Evolutionary conservation across 2,797 vertebrate species (phyloP).

Genomic region (Sebastes ruberrimus): DNA sequence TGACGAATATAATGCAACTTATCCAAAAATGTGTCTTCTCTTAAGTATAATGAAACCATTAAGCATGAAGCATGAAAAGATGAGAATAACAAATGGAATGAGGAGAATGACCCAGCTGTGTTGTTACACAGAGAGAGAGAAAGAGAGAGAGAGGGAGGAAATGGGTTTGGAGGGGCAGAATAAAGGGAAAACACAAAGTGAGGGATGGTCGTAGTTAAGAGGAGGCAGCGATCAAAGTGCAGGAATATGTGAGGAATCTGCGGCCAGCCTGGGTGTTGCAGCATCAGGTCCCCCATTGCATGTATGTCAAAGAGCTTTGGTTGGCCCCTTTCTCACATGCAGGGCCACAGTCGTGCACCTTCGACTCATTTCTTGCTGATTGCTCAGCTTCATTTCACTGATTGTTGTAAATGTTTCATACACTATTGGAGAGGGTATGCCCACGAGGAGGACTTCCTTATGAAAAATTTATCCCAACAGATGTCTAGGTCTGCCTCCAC

Average conservation of each 20-base stretch:
- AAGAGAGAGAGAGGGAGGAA: not conserved
- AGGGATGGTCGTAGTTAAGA: conserved; percentile 34
- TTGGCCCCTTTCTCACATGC: conserved; percentile 17
- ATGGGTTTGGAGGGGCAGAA: conserved; percentile 17
- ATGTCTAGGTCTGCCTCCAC: conserved; percentile 74
- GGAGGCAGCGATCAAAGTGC: conserved; percentile 41
- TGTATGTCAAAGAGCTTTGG: conserved; percentile 36
- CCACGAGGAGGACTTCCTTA: conserved; percentile 62
- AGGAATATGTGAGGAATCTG: conserved; percentile 20
- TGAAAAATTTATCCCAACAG: conserved; percentile 79
- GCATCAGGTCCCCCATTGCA: conserved; percentile 22
- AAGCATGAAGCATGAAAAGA: conserved; percentile 62
- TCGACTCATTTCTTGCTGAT: conserved; percentile 54
- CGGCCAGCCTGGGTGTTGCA: not conserved
- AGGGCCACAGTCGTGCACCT: conserved; percentile 25
- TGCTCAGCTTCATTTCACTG: conserved; percentile 63
- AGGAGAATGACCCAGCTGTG: conserved; percentile 55
- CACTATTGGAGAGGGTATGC: conserved; percentile 54
- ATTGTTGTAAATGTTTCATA: conserved; percentile 74
- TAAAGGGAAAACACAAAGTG: conserved; percentile 39
- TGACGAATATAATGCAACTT: conserved; percentile 60
- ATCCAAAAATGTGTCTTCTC: conserved; percentile 54
- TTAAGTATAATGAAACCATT: conserved; percentile 69
- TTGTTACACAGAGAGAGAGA: conserved; percentile 30
- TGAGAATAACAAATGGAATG: conserved; percentile 53